These are phyloP conservation scores for Drosophila ustulata DNA, from an alignment of 2,888 invertebrate genomes.

Conservation along the genomic window DNA sequence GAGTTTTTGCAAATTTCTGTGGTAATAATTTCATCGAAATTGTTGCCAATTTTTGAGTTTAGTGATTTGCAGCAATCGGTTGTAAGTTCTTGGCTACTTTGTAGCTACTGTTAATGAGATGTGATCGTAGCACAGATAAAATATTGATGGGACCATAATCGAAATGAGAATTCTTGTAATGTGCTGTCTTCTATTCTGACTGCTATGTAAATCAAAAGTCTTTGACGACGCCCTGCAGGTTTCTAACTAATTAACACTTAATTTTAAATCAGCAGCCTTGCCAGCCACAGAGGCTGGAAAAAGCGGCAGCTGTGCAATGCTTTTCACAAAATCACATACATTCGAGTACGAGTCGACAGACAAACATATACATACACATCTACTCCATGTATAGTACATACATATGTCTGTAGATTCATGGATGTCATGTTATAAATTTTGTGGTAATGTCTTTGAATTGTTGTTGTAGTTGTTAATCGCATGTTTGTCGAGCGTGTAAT, in stretches of 20 bases:
- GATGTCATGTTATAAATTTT: slow-evolving; percentile 76
- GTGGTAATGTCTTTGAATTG: slow-evolving; percentile 79
- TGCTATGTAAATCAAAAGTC: slow-evolving; percentile 62
- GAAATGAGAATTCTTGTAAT: slow-evolving; percentile 46
- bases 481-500: slow-evolving; percentile 81
- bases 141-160: slow-evolving; percentile 43
- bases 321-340: slow-evolving; percentile 33
- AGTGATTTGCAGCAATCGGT: slow-evolving; percentile 12
- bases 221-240: slow-evolving; percentile 71
- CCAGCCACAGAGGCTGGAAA: slow-evolving; percentile 40
- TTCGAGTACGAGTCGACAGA: too few species aligned
- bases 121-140: slow-evolving; percentile 14
- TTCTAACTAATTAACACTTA: slow-evolving; percentile 81
- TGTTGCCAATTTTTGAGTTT: neutral
- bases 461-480: slow-evolving; percentile 76
- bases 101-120: slow-evolving; percentile 14
- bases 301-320: slow-evolving; percentile 70
- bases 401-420: slow-evolving; percentile 36
- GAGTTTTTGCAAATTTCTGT: too few species aligned
- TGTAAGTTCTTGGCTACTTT: slow-evolving; percentile 7
- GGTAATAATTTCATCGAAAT: neutral
- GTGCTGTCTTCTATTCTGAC: slow-evolving; percentile 18
- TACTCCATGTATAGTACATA: neutral
- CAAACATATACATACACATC: neutral
- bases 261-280: slow-evolving; percentile 66